Evolutionary conservation across 2,113 vertebrate species (phyloP).

Genomic region (Tylochromis polylepis): DNA sequence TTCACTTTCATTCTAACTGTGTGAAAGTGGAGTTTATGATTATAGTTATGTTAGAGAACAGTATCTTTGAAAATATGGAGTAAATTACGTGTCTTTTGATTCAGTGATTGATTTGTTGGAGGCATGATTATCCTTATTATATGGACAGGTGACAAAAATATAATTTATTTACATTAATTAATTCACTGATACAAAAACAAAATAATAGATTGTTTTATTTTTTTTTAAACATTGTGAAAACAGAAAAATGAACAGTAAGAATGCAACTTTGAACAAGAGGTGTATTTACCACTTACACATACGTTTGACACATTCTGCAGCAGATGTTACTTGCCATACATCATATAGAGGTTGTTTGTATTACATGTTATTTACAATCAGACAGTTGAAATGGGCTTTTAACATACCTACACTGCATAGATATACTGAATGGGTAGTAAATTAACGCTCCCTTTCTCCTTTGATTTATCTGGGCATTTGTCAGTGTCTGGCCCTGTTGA

Average conservation of each 20-base stretch:
- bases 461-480: not conserved
- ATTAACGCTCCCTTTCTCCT: not conserved
- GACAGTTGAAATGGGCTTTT: not conserved
- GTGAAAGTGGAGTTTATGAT: not conserved
- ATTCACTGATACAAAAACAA: not conserved
- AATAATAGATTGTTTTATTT: not conserved
- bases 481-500: not conserved
- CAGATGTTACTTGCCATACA: not conserved
- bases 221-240: not conserved
- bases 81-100: not conserved
- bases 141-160: not conserved
- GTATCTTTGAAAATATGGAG: not conserved
- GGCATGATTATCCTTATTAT: not conserved
- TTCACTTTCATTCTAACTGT: not conserved
- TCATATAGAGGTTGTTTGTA: not conserved
- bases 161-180: not conserved
- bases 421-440: not conserved
- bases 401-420: not conserved
- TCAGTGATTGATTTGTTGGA: not conserved
- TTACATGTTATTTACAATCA: not conserved
- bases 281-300: not conserved
- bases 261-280: not conserved
- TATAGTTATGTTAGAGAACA: not conserved
- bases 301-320: not conserved
- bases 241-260: not conserved